Percentiles rank a stretch among this genome's conserved stretches.
phyloP scores from a whole-genome alignment of 2,797 vertebrate genomes.

The Lutjanus campechanus region DNA sequence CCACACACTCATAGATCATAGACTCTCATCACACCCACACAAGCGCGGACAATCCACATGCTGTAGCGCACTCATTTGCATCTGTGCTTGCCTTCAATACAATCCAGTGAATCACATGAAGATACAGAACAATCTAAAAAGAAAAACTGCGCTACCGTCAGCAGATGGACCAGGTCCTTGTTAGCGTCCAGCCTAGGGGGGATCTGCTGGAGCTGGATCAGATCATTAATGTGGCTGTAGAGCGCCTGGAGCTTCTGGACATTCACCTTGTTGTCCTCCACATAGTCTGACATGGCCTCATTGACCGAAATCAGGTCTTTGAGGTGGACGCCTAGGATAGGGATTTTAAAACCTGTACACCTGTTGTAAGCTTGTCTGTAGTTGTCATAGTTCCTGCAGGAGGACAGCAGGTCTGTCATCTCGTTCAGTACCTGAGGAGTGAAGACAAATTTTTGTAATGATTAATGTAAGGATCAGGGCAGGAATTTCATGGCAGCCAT shows the following conservation, averaged over 20 bases:
- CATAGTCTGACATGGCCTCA: slow-evolving; percentile 94
- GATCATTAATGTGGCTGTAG: slow-evolving; percentile 93
- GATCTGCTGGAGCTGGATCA: slow-evolving; percentile 94
- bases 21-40: slow-evolving; percentile 80
- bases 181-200: slow-evolving; percentile 93
- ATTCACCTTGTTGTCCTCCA: slow-evolving; percentile 94
- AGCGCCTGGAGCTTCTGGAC: slow-evolving; percentile 94
- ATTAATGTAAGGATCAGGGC: background rate
- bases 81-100: slow-evolving; percentile 51
- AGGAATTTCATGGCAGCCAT: too few species aligned
- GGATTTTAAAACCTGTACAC: slow-evolving; percentile 94
- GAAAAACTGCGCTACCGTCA: slow-evolving; percentile 86
- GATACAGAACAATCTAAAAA: slow-evolving; percentile 23
- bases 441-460: background rate
- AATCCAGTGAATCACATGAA: slow-evolving; percentile 56
- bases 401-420: slow-evolving; percentile 96
- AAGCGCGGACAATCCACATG: slow-evolving; percentile 63
- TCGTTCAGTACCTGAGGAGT: slow-evolving; percentile 91
- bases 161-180: slow-evolving; percentile 95
- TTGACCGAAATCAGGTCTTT: slow-evolving; percentile 96
- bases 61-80: slow-evolving; percentile 74
- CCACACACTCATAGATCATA: slow-evolving; percentile 81
- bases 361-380: slow-evolving; percentile 92
- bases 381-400: slow-evolving; percentile 95
- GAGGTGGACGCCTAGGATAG: slow-evolving; percentile 95